Evolutionary conservation across 2,797 vertebrate genomes (phyloP), one percentile per base, ranked within the genome.

Genomic region (Parotocinclus haroldoi): DNA sequence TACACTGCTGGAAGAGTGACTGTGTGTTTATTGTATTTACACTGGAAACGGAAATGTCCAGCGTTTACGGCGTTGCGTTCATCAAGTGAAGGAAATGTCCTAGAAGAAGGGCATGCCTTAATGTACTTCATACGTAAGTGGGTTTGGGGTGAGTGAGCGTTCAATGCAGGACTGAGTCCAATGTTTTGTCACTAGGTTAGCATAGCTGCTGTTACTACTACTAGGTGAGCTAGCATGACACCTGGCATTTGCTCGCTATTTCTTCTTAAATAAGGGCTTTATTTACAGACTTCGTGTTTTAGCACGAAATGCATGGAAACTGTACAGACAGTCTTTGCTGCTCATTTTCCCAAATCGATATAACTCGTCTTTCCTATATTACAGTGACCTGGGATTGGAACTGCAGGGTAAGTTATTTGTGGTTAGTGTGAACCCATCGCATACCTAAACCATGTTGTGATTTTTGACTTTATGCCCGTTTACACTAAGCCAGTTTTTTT

Each of bases 101-200:
- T 14, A 38, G n/a, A 58, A 45, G 54, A 76, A 69, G 49, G 80
- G 81, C 53, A 86, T 81, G 85, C 7, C 74, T 84, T 87, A 78
- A 88, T 85, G 80, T 82, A 80, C 84, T 84, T 82, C 58, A 84
- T 83, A 72, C 84, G 85, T 87, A 73, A 87, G 85, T 87, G 73
- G n/a, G 9, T 62, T 0, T 45, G 0, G 8, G 68, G 11, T 63
- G 53, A 62, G 1, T 53, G 27, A 19, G 45, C 19, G 40, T 50
- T 49, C 39, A 56, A 53, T 57, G 54, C 13, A 14, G 70, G 58
- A 42, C 13, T 4, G n/a, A 53, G 27, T 18, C 19, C 66, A 63
- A 70, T 52, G 49, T 58, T 44, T 63, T 73, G 53, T 53, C 10
- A 56, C 39, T 54, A 53, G 59, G n/a, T 55, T 70, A 68, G 63